phyloP scores from a whole-genome alignment of 2,888 invertebrate species.

The Drosophila ustulata region DNA sequence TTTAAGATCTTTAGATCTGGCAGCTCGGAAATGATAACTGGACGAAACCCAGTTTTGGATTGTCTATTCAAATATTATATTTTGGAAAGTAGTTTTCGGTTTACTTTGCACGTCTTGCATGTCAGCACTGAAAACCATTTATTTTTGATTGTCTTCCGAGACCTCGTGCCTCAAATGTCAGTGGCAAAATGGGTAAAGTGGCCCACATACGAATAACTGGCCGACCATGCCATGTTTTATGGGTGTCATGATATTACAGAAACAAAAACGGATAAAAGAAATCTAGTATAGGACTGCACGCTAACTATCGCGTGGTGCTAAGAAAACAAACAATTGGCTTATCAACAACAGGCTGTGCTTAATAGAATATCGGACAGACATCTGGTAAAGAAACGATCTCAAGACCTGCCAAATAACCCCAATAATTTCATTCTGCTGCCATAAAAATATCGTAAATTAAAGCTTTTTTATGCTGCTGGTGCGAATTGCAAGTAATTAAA shows the following conservation, averaged over 20 bases:
- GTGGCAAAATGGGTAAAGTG: slow-evolving; percentile 31
- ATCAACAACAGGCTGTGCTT: slow-evolving; percentile 31
- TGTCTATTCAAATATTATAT: not conserved
- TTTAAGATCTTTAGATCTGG: not conserved
- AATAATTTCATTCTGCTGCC: slow-evolving; percentile 32
- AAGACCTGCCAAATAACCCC: slow-evolving; percentile 14
- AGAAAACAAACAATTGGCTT: slow-evolving; percentile 62
- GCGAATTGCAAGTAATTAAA: slow-evolving; percentile 45
- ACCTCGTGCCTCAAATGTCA: slow-evolving; percentile 47
- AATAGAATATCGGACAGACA: slow-evolving; percentile 34
- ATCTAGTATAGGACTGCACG: slow-evolving; percentile 17
- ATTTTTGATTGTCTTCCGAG: slow-evolving; percentile 55
- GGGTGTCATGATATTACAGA: slow-evolving; percentile 42
- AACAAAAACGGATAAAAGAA: slow-evolving; percentile 4
- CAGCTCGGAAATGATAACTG: not conserved
- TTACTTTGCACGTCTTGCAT: slow-evolving; percentile 34
- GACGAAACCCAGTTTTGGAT: not conserved
- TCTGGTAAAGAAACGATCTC: not conserved
- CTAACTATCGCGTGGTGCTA: slow-evolving; percentile 53
- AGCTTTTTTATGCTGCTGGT: slow-evolving; percentile 26
- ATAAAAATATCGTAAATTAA: slow-evolving; percentile 35
- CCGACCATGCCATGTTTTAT: slow-evolving; percentile 39
- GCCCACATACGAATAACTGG: slow-evolving; percentile 35
- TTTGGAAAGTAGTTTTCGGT: not conserved
- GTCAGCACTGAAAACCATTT: slow-evolving; percentile 45